Base-by-base conservation (phyloP, 2,888 invertebrate genomes). In the Coelinius sp. region DNA sequence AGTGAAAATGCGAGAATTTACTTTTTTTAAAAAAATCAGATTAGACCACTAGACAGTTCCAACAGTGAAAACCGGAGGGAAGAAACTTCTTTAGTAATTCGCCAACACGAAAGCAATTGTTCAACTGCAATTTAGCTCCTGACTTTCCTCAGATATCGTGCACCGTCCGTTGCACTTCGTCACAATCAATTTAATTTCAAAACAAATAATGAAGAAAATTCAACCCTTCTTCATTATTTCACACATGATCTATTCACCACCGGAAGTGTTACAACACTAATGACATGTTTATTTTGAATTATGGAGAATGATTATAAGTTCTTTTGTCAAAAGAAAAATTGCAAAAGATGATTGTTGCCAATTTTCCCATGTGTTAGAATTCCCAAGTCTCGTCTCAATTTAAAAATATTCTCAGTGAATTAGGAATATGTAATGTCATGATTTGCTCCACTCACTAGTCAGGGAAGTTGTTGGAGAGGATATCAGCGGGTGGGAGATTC, bases 101-200 rank as follows among this genome's bases (percentile, higher is more conserved):
- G 59, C 59, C 6, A 22, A 35, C 59, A 59, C 59, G 59, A 59
- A 59, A 31, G 59, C 59, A 14, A 59, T 59, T 59, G 17, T 31
- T 31, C 56, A 25, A 59, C 31, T 53, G 56, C 56, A 56, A 56
- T 17, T 56, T 56, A 22, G 24, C 64, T 41, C 64, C 1, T 1
- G 14, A 17, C 35, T 53, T 53, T 56, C 22, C 35, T 12, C 22
- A 17, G 20, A 25, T 44, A n/a, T 27, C 35, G n/a, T 31, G 22
- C 0, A 14, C 22, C 20, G 20, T 24, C 49, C n/a, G 14, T n/a
- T 41, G 14, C n/a, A 41, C 25, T 53, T 25, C n/a, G 12, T 5
- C 25, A n/a, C 53, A 25, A 10, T 4, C 2, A 53, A 53, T 53
- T n/a, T 53, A 10, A 53, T 53, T 25, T 25, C 25, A 12, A 25